Base-by-base conservation (phyloP, 2,113 vertebrate species). In the Melierax canorus region DNA sequence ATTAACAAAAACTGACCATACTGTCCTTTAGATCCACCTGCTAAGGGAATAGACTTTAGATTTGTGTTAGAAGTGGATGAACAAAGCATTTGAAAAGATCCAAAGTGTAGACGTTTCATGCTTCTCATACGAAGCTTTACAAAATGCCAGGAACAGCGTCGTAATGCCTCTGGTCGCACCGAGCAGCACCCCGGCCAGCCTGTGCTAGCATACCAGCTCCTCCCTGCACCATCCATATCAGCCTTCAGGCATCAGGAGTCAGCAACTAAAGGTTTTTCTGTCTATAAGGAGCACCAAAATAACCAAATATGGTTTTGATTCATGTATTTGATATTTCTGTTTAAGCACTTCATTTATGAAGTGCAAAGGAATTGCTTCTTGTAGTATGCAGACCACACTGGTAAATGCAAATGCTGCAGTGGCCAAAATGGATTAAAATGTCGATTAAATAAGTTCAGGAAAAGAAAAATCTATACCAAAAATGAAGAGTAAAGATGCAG, bases 341-440 rank as follows among this genome's bases (percentile, higher is more conserved):
- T 78, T 66, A 19, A 86, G 26, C 7, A n/a, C 8, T 21, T 6
- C 2, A 2, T 13, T 81, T 62, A 41, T 4, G 14, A 67, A 93
- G 27, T 30, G 7, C 8, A 21, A 14, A 58, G 11, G 5, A 69
- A 22, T 58, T 34, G 3, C 6, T 38, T 26, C 34, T 72, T 68
- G 5, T 29, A 36, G 16, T 7, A n/a, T 0, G 0, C 4, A 15
- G 46, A 11, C 19, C 2, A 6, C 1, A 1, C 3, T 5, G 1
- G 19, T 41, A 77, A 29, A 83, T 17, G 23, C 16, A 78, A n/a
- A 66, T n/a, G 34, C 5, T 19, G 9, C 11, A 29, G 2, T 17
- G 20, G 13, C 14, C 34, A 75, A 78, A 82, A 78, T 38, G 3
- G 36, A 41, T 77, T 76, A 62, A 90, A 83, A 45, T 5, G 24